Evolutionary conservation across 1,140 invertebrate species (phyloP).

Genomic region (Copidosoma floridanum): DNA sequence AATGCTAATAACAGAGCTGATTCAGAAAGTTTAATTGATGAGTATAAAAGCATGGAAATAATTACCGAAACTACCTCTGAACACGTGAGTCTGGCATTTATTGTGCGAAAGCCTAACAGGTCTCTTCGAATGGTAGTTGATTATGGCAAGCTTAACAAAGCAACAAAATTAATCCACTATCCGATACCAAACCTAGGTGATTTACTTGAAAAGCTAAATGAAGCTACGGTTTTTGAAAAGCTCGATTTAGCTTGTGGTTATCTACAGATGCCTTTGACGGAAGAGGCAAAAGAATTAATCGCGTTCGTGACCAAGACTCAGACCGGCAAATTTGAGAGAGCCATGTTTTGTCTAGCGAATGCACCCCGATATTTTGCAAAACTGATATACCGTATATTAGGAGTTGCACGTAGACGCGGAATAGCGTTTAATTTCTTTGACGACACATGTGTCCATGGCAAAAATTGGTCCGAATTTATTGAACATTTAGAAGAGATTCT

Average conservation of each 20-base stretch:
- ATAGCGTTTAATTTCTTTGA: slow-evolving; percentile 25
- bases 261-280: slow-evolving; percentile 20
- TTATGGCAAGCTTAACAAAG: no score
- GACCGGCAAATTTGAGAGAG: slow-evolving; percentile 22
- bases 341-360: slow-evolving; percentile 18
- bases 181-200: slow-evolving; percentile 19
- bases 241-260: slow-evolving; percentile 18
- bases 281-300: slow-evolving; percentile 9
- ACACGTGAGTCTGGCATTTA: no score
- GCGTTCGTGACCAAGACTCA: slow-evolving; percentile 23
- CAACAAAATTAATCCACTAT: background rate
- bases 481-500: slow-evolving; percentile 27
- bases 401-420: background rate
- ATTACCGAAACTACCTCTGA: no score
- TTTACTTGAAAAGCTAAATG: slow-evolving; percentile 4
- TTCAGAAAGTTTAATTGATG: no score
- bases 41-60: no score
- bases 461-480: slow-evolving; percentile 23
- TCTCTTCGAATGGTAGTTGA: no score
- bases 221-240: slow-evolving; percentile 7
- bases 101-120: no score
- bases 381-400: slow-evolving; percentile 11
- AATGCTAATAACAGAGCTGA: no score
- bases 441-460: slow-evolving; percentile 12
- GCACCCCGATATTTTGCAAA: no score